Evolutionary conservation across 2,888 invertebrate species (phyloP).

Genomic region (Coleophora flavipennella): DNA sequence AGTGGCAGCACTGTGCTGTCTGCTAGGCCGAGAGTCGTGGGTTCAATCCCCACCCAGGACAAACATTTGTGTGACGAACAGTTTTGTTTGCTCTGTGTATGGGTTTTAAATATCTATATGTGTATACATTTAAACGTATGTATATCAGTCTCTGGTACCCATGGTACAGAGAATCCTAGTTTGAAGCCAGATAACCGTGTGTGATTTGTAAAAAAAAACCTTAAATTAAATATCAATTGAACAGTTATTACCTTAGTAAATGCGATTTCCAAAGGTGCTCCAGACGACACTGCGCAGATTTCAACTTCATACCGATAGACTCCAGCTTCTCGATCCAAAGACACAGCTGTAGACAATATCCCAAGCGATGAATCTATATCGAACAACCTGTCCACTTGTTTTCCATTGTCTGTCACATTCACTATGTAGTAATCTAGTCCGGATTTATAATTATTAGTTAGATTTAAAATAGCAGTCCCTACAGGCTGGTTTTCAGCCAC

Average conservation of each 20-base stretch:
- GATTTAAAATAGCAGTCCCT: constrained; percentile 87
- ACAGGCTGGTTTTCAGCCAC: constrained; percentile 92
- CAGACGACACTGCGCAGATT: constrained; percentile 86
- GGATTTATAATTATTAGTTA: constrained; percentile 79
- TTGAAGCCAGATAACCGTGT: too few relatives aligned
- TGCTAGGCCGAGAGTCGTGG: too few relatives aligned
- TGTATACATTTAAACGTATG: too few relatives aligned
- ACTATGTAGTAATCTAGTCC: constrained; percentile 93
- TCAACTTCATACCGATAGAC: constrained; percentile 87
- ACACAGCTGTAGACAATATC: constrained; percentile 87
- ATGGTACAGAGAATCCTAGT: too few relatives aligned
- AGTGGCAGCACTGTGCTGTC: too few relatives aligned
- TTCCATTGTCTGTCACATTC: constrained; percentile 82
- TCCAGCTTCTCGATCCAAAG: constrained; percentile 88
- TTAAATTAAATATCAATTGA: constrained; percentile 21
- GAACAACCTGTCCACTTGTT: constrained; percentile 90
- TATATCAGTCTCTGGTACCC: too few relatives aligned
- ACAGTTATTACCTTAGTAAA: constrained; percentile 87
- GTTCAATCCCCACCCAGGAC: too few relatives aligned
- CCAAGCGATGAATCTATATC: constrained; percentile 92
- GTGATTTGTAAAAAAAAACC: too few relatives aligned
- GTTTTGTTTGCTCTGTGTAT: too few relatives aligned
- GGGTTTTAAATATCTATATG: too few relatives aligned
- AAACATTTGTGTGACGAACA: too few relatives aligned
- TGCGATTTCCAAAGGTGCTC: constrained; percentile 80